These are phyloP conservation scores for Heliconius aoede DNA, from an alignment of 2,888 invertebrate species.

Conservation along the genomic window DNA sequence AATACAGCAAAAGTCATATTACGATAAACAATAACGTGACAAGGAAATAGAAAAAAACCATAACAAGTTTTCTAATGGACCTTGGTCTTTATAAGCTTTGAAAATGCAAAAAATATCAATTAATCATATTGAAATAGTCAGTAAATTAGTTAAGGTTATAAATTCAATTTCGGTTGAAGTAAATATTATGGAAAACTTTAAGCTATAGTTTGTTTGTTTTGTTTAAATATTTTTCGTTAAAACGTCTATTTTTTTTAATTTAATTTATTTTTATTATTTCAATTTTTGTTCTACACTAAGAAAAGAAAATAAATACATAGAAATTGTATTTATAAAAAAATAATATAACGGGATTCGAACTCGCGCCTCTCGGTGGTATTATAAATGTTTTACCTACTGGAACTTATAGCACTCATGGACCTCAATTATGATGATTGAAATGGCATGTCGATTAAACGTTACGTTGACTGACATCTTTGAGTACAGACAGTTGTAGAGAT, in stretches of 20 bases:
- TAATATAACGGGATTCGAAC: neutral
- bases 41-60: neutral
- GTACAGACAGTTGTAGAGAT: neutral
- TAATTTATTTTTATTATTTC: too few relatives aligned
- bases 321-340: neutral
- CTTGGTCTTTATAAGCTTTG: neutral
- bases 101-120: neutral
- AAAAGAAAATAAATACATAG: too few relatives aligned
- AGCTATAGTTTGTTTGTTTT: neutral
- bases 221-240: neutral
- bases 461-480: neutral
- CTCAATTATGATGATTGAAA: neutral
- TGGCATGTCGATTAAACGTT: neutral
- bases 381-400: too few relatives aligned
- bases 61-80: slow-evolving; percentile 1
- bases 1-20: neutral
- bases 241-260: neutral
- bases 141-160: neutral
- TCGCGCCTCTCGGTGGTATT: neutral
- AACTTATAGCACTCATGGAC: neutral
- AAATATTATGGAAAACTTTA: neutral
- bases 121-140: neutral
- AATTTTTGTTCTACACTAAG: too few relatives aligned
- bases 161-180: neutral
- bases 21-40: neutral